Base-by-base conservation (phyloP, 2,113 vertebrate genomes). In the Silurus glanis region DNA sequence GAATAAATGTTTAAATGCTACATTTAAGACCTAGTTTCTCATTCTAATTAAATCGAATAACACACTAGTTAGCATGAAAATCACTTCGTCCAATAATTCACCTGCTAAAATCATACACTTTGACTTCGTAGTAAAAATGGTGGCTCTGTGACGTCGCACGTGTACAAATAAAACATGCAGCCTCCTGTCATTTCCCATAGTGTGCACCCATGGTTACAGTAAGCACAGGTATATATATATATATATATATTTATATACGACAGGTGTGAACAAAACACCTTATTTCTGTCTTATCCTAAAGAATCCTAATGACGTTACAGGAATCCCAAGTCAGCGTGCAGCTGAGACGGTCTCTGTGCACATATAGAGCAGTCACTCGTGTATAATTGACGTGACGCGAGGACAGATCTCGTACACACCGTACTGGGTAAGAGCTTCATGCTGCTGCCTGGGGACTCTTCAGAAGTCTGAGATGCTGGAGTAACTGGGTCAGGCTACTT, bases 401-500 rank as follows among this genome's bases (percentile, higher is more conserved):
- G 17, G 1, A 78, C 83, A 87, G 59, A 85, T n/a, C 88, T 67
- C 45, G 28, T 5, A 19, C 69, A 81, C 67, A 14, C 55, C 16
- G 37, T 45, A 12, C 80, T 72, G n/a, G 25, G 82, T 79, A 83
- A 85, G 82, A 88, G 83, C 85, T 56, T 85, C 25, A 53, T 71
- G 28, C 64, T 58, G 61, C n/a, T 87, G 83, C 86, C 82, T 67
- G 55, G 89, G 87, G 86, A 89, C 67, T 76, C 28, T 61, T 25
- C 84, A 67, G 55, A 79, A 85, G 83, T 66, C 83, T 28, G 75
- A 74, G 83, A 86, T 17, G 28, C 56, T 55, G 37, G 61, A 58
- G 51, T 79, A 90, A 90, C 82, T 91, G 88, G 90, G 90, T 90
- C 89, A 90, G 56, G 51, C 84, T 86, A 81, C 75, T 88, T 87